These are phyloP conservation scores for Pinctada fucata DNA, from an alignment of 2,888 invertebrate species.

Conservation along the genomic window DNA sequence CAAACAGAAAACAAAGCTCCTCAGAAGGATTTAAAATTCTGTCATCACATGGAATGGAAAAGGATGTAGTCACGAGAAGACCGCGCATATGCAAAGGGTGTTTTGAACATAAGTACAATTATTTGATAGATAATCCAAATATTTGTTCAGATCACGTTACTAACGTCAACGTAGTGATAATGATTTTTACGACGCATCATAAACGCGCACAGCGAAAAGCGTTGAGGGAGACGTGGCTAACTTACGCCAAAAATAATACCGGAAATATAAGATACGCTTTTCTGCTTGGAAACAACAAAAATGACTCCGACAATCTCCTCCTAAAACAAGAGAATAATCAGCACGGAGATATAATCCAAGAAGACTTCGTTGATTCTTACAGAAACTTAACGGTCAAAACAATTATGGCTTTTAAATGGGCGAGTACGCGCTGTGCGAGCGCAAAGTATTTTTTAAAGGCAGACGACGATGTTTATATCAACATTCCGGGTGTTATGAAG, in stretches of 20 bases:
- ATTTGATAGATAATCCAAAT: constrained; percentile 28
- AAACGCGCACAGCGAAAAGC: constrained; percentile 32
- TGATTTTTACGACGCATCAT: constrained; percentile 36
- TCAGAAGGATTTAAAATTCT: neutral
- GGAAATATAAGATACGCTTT: constrained; percentile 42
- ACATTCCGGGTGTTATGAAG: constrained; percentile 21
- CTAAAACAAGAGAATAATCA: constrained; percentile 34
- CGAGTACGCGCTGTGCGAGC: constrained; percentile 32
- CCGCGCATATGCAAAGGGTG: constrained; percentile 27
- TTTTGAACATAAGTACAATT: constrained; percentile 40
- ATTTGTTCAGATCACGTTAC: constrained; percentile 23
- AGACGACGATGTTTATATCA: constrained; percentile 48
- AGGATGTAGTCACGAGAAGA: neutral
- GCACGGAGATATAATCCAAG: constrained; percentile 44
- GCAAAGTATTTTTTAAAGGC: constrained; percentile 48
- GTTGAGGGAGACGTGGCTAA: constrained; percentile 45
- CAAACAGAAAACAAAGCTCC: neutral
- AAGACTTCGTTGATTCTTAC: constrained; percentile 45
- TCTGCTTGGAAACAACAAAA: constrained; percentile 33
- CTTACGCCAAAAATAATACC: constrained; percentile 33
- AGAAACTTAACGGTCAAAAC: constrained; percentile 48
- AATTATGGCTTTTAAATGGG: constrained; percentile 48
- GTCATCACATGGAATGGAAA: neutral
- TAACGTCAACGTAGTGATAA: constrained; percentile 32
- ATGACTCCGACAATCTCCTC: constrained; percentile 6